phyloP scores from a whole-genome alignment of 2,113 vertebrate species.

The Paramisgurnus dabryanus region DNA sequence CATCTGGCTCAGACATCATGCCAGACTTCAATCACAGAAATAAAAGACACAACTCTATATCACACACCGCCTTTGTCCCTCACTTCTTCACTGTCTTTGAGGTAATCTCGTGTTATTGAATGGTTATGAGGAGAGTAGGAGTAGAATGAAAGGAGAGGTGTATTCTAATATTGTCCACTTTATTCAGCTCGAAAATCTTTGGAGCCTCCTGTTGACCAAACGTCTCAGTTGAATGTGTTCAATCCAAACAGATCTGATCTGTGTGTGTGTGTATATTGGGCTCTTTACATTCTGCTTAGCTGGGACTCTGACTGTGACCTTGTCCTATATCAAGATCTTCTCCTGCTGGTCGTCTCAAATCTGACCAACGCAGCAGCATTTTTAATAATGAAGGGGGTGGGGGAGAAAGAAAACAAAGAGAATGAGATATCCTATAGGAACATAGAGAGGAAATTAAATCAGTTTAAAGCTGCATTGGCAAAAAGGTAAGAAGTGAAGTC shows the following conservation, averaged over 20 bases:
- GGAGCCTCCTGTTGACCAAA: constrained; percentile 1
- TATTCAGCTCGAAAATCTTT: not conserved
- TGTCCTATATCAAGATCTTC: constrained; percentile 26
- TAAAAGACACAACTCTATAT: constrained; percentile 45
- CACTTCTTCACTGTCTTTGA: not conserved
- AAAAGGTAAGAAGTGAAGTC: too few relatives aligned
- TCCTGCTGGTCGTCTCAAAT: constrained; percentile 26
- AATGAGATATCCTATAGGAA: not conserved
- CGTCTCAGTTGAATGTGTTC: constrained; percentile 1
- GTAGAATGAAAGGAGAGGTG: not conserved
- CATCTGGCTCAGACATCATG: constrained; percentile 29
- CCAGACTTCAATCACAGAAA: constrained; percentile 42
- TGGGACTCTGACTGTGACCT: not conserved
- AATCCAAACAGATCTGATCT: not conserved
- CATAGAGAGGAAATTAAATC: not conserved
- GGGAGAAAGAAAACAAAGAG: constrained; percentile 1
- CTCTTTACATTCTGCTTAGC: constrained; percentile 19
- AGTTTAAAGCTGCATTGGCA: too few relatives aligned
- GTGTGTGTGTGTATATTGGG: not conserved
- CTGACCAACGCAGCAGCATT: not conserved
- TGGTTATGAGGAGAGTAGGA: not conserved
- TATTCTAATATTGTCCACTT: not conserved
- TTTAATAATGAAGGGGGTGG: constrained; percentile 6
- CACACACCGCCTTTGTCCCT: not conserved
- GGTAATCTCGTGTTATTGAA: constrained; percentile 6